Evolutionary conservation across 2,888 invertebrate genomes (phyloP).

Genomic region (Rapana venosa): DNA sequence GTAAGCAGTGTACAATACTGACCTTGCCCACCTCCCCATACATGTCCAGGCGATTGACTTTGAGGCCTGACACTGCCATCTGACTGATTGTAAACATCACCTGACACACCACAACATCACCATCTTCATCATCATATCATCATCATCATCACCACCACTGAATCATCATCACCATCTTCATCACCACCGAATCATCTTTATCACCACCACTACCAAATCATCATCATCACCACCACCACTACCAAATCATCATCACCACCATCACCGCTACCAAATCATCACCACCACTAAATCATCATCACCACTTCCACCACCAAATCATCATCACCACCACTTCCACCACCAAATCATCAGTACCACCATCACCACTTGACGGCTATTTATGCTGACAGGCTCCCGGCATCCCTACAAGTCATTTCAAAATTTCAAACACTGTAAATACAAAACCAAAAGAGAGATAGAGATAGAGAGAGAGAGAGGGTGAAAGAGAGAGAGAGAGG

Average conservation of each 20-base stretch:
- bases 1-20: not conserved
- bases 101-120: conserved; percentile 68
- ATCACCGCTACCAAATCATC: not conserved
- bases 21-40: conserved; percentile 87
- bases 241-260: not conserved
- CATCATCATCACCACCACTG: not conserved
- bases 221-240: not conserved
- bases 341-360: not conserved
- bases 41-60: conserved; percentile 98
- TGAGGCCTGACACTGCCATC: conserved; percentile 94
- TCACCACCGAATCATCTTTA: not conserved
- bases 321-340: not conserved
- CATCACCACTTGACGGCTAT: not conserved
- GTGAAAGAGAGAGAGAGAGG: conserved; percentile 2
- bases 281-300: not conserved
- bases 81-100: conserved; percentile 82
- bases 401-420: no score
- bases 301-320: not conserved
- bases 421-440: no score
- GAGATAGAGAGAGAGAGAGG: not conserved
- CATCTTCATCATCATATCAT: conserved; percentile 19
- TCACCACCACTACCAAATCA: not conserved
- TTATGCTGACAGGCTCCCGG: no score
- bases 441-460: not conserved
- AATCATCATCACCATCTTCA: not conserved